Evolutionary conservation across 1,140 invertebrate species (phyloP).

Genomic region (Globodera rostochiensis): DNA sequence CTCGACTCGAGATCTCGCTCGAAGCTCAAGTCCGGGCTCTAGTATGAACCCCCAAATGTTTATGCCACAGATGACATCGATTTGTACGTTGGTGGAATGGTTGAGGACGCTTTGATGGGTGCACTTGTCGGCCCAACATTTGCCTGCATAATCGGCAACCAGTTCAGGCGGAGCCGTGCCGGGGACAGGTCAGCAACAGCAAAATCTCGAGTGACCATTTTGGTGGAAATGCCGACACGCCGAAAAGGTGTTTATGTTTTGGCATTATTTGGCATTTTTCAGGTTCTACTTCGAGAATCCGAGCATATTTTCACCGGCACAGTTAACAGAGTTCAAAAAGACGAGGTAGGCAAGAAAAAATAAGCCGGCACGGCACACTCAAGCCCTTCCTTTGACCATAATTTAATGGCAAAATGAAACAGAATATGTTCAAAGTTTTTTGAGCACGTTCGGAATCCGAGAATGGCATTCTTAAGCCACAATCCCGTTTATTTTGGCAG

Average conservation of each 20-base stretch:
- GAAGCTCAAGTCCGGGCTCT: too few relatives aligned
- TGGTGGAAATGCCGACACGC: neutral
- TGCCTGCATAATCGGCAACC: conserved; percentile 91
- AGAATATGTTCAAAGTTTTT: too few relatives aligned
- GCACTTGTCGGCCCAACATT: conserved; percentile 75
- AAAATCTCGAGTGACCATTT: neutral
- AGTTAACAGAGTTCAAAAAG: conserved; percentile 73
- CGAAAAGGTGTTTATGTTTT: neutral
- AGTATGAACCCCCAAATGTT: neutral
- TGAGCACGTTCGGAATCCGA: too few relatives aligned
- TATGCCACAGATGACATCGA: conserved; percentile 80
- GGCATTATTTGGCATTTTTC: neutral
- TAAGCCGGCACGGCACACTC: neutral
- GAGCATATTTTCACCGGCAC: conserved; percentile 77
- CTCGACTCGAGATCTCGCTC: too few relatives aligned
- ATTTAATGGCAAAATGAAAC: too few relatives aligned
- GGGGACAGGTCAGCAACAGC: conserved; percentile 70
- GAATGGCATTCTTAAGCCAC: too few relatives aligned
- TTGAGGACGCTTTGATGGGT: conserved; percentile 70
- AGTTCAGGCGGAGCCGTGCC: conserved; percentile 75
- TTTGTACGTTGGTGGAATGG: conserved; percentile 82
- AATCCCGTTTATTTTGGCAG: neutral
- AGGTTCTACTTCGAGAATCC: conserved; percentile 91
- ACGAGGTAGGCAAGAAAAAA: neutral
- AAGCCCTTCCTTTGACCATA: too few relatives aligned